A percentile compares a stretch with the other conserved stretches of the same genome.
phyloP scores from a whole-genome alignment of 2,888 invertebrate species.

The Eudiplozoon nipponicum region DNA sequence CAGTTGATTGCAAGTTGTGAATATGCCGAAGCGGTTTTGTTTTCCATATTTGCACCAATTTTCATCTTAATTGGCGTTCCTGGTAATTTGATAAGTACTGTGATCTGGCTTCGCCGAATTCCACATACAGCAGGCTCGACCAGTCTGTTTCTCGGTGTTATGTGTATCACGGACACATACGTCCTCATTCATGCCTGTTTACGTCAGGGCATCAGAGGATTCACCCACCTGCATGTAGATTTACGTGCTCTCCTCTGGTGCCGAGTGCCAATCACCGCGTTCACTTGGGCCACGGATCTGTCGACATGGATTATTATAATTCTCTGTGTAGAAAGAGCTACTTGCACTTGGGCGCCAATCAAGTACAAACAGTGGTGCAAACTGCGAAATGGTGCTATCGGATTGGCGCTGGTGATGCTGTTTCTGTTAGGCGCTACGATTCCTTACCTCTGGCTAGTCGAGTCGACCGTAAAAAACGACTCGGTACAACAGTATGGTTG shows the following conservation, averaged over 20 bases:
- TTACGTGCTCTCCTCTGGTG: constrained; percentile 11
- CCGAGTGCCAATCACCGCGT: constrained; percentile 11
- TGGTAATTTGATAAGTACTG: constrained; percentile 13
- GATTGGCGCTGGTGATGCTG: constrained; percentile 3
- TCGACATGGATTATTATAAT: constrained; percentile 15
- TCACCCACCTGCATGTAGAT: constrained; percentile 1
- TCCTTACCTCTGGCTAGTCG: too few species aligned
- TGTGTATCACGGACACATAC: constrained; percentile 15
- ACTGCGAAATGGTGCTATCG: constrained; percentile 12
- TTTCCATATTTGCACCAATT: too few species aligned
- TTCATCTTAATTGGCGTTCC: constrained; percentile 14
- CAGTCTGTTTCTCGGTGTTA: constrained; percentile 13
- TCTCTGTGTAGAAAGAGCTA: constrained; percentile 12
- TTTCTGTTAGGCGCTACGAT: too few species aligned
- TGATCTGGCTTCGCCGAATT: constrained; percentile 15
- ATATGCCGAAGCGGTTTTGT: too few species aligned
- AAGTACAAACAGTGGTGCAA: constrained; percentile 6
- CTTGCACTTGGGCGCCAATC: constrained; percentile 13
- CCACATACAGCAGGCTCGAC: constrained; percentile 13
- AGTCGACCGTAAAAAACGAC: too few species aligned
- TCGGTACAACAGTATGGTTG: too few species aligned
- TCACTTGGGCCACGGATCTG: constrained; percentile 12
- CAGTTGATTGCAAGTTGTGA: too few species aligned
- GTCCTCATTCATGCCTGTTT: constrained; percentile 15
- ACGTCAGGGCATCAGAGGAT: constrained; percentile 12